Conservation (phyloP, 1,140 invertebrate genomes). For the Gonioctena quinquepunctata region DNA sequence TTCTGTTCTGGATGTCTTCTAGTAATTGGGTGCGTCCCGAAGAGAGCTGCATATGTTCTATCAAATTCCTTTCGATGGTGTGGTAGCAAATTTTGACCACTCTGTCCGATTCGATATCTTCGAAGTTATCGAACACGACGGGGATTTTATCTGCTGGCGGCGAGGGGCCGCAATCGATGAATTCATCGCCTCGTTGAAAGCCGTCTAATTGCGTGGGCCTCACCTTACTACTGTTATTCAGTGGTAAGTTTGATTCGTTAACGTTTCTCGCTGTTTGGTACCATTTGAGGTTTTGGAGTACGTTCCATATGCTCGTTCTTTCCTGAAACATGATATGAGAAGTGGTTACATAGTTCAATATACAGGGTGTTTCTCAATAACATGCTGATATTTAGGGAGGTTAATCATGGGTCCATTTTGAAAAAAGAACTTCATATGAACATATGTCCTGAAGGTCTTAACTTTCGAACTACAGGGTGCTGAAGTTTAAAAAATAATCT, state of each 20-base stretch:
- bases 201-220: background rate
- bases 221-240: background rate
- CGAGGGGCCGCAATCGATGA: constrained; percentile 73
- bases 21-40: constrained; percentile 66
- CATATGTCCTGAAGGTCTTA: no score
- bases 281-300: background rate
- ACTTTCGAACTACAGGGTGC: no score
- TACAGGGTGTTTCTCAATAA: no score
- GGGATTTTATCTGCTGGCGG: constrained; percentile 73
- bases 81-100: constrained; percentile 75
- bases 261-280: background rate
- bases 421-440: no score
- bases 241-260: background rate
- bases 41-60: constrained; percentile 70
- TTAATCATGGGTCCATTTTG: no score
- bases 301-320: background rate
- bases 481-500: no score
- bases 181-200: constrained; percentile 54
- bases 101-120: constrained; percentile 59
- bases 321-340: background rate
- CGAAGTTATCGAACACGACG: constrained; percentile 74
- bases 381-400: no score
- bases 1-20: constrained; percentile 70
- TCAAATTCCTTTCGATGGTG: constrained; percentile 69
- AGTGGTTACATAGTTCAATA: no score